Conservation (phyloP, 2,888 invertebrate genomes). For the Acanthopleura granulata region DNA sequence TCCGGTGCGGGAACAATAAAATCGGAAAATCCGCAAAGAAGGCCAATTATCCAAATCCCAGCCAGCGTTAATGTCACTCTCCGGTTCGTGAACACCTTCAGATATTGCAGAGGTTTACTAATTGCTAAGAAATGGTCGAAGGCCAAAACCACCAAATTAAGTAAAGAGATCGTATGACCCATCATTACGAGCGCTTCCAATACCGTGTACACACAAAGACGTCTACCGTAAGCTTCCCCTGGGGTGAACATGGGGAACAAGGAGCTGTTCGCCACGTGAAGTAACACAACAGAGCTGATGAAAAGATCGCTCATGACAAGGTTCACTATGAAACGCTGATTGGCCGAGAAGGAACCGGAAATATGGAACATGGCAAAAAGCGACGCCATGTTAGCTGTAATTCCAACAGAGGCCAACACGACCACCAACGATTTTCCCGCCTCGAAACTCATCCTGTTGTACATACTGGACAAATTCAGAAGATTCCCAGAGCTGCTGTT, state of each 20-base stretch:
- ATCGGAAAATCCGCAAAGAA: conserved; percentile 45
- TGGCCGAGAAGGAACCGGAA: conserved; percentile 46
- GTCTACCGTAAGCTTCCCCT: conserved; percentile 32
- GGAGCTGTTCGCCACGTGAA: conserved; percentile 46
- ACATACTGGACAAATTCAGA: no score
- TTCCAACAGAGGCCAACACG: neutral
- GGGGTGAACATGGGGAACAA: conserved; percentile 25
- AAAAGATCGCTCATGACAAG: conserved; percentile 52
- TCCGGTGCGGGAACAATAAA: conserved; percentile 27
- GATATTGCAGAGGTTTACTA: conserved; percentile 47
- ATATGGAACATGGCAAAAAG: conserved; percentile 54
- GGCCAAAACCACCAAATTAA: conserved; percentile 54
- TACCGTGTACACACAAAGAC: conserved; percentile 45
- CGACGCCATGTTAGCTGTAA: conserved; percentile 52
- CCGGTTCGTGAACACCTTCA: conserved; percentile 37
- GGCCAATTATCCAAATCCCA: conserved; percentile 43
- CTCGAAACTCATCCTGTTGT: neutral
- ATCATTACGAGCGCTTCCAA: conserved; percentile 50
- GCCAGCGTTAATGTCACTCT: conserved; percentile 40
- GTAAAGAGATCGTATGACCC: conserved; percentile 49
- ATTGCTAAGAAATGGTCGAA: conserved; percentile 56
- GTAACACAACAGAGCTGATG: conserved; percentile 48
- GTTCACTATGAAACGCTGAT: conserved; percentile 54
- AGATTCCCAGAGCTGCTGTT: no score
- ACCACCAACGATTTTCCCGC: conserved; percentile 1